Conservation (phyloP, 2,797 vertebrate genomes). For the Neomorphus geoffroyi region DNA sequence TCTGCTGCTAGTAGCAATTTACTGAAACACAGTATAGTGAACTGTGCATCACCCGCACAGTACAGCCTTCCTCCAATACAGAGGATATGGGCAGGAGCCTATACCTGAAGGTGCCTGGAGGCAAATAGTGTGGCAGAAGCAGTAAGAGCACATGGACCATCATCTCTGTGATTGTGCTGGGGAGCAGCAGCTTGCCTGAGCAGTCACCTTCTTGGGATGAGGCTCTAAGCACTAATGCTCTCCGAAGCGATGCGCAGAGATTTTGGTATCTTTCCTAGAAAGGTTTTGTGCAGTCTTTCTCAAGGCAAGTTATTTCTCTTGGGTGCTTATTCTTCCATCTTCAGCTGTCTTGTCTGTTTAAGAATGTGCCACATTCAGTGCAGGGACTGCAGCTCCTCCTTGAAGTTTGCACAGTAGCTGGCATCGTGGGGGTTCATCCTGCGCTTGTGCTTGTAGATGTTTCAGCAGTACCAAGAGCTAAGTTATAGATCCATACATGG, state of each 20-base stretch:
- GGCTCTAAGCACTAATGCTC: neutral
- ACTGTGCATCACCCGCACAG: rapidly evolving
- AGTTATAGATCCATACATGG: neutral
- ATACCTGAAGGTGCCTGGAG: neutral
- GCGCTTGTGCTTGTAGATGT: neutral
- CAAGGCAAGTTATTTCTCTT: neutral
- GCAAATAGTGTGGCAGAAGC: neutral
- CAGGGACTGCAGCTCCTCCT: neutral
- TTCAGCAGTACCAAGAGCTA: neutral
- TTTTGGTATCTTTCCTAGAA: neutral
- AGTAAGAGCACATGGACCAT: neutral
- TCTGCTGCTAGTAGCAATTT: neutral
- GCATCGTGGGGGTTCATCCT: neutral
- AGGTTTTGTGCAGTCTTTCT: neutral
- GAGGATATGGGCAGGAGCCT: neutral
- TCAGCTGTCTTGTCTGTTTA: neutral
- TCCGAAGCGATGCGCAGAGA: neutral
- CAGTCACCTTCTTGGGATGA: neutral
- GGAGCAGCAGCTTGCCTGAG: neutral
- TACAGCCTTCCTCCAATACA: neutral
- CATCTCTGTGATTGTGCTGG: neutral
- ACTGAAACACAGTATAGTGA: rapidly evolving
- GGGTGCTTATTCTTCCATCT: neutral
- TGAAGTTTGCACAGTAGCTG: neutral
- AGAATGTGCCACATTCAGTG: neutral